Base-by-base conservation (phyloP, 2,113 vertebrate species). In the Grus americana region DNA sequence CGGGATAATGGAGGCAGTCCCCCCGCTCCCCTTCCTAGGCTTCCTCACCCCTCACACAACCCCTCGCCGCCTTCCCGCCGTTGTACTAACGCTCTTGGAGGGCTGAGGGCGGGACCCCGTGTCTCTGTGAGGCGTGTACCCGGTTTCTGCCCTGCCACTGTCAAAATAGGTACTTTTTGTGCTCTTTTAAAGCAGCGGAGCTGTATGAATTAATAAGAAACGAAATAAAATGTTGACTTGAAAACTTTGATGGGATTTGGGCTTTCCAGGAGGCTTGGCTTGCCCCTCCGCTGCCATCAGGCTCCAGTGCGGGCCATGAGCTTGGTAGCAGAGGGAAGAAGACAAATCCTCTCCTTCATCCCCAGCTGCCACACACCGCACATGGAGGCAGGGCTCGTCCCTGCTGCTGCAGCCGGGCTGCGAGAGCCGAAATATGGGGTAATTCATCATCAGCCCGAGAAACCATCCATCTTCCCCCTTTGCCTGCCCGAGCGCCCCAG, bases 21-120 rank as follows among this genome's bases (percentile, higher is more conserved):
- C 2, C 2, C 4, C 8, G 36, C 2, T 17, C 1, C 13, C 40
- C 8, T 5, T 0, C 10, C 24, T 6, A 8, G 3, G 5, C 6
- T 23, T 29, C 49, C 20, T 78, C n/a, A 12, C 26, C 34, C 14
- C 42, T 38, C 72, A 40, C 22, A 21, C 27, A 26, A 1, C 6
- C 10, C 12, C 10, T 18, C 6, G 29, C 30, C 9, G 10, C 20
- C 23, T 16, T 20, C 30, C 30, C 30, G 16, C 61, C 11, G 2
- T 10, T 5, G 3, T 29, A 6, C 20, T 5, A 1, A 14, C 3
- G 5, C 7, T 17, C 20, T 3, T 3, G 30, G 6, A 18, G 42
- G 11, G 11, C 40, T 26, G 61, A 47, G 19, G 19, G 50, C 20
- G 2, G 20, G 26, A 8, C 26, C 10, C 19, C 8, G 2, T 4